Base-by-base conservation (phyloP, 2,797 vertebrate genomes). In the Ctenosaura bakeri region DNA sequence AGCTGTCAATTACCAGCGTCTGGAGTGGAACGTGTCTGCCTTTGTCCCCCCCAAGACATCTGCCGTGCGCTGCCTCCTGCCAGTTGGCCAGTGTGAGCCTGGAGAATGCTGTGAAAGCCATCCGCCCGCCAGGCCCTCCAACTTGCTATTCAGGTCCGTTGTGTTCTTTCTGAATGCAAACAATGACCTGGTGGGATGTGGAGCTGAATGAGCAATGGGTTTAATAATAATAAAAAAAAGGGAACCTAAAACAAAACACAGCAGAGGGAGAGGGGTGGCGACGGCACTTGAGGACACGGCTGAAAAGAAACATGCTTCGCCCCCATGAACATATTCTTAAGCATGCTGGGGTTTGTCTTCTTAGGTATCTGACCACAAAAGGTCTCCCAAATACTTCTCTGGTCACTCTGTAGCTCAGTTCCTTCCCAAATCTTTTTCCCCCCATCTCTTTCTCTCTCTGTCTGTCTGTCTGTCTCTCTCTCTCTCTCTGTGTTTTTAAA, bases 41-140 rank as follows among this genome's bases (percentile, higher is more conserved):
- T 97, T 97, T 97, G 96, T 97, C 95, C 95, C 96, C 92, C 3
- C 35, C 18, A 18, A 96, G 98, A 98, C 98, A 99, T 99, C 98
- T 99, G 98, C 98, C 97, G 96, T 96, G 93, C 92, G 96, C 95
- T 95, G 97, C 96, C 96, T 95, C 97, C 96, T 97, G 97, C 97
- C 98, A 98, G 98, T 96, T 97, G 97, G 97, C 92, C 62, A 78
- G 93, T 80, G 95, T 42, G 93, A 94, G 94, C 96, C 88, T 94
- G 95, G 96, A 96, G 96, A 94, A 91, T 4, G 59, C 87, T 6
- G 1, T 90, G 93, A 94, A 95, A 95, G 97, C 97, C 97, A 96
- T 96, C 94, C 93, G 42, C 32, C 38, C 87, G 93, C 90, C 93
- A 89, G 90, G 66, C 18, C 87, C 94, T 94, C 91, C 87, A 86